Evolutionary conservation across 1,140 invertebrate species (phyloP).

Genomic region (Temnothorax longispinosus): DNA sequence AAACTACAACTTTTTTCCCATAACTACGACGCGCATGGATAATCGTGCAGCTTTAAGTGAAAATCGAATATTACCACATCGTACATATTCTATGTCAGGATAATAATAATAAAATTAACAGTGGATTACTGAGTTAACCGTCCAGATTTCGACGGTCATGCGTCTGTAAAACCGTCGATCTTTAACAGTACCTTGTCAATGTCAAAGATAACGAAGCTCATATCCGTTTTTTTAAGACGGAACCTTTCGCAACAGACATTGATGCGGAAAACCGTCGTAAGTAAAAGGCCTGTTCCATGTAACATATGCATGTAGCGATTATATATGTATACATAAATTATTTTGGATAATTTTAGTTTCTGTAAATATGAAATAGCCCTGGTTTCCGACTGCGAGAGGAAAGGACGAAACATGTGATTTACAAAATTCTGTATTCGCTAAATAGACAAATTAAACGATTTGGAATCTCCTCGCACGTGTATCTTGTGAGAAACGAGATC

Average conservation of each 20-base stretch:
- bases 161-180: neutral
- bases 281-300: constrained; percentile 60
- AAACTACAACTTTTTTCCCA: neutral
- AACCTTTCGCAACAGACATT: constrained; percentile 30
- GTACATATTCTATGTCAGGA: neutral
- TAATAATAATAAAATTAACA: neutral
- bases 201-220: neutral
- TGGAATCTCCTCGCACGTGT: neutral
- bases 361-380: neutral
- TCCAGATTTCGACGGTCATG: neutral
- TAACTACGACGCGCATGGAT: neutral
- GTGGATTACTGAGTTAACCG: neutral
- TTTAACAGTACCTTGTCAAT: constrained; percentile 7
- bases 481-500: neutral
- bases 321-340: constrained; percentile 71
- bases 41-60: neutral
- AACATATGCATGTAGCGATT: constrained; percentile 42
- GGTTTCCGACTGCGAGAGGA: neutral
- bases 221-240: neutral
- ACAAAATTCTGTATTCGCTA: neutral
- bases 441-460: neutral
- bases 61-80: neutral
- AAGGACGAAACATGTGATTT: neutral
- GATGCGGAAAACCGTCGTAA: constrained; percentile 29
- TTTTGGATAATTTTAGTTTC: constrained; percentile 66